Evolutionary conservation across 30 jellyfish, hydroid and myxozoan genomes (phyloP).

Genomic region (Aurelia aurita complex sp. Pacific): DNA sequence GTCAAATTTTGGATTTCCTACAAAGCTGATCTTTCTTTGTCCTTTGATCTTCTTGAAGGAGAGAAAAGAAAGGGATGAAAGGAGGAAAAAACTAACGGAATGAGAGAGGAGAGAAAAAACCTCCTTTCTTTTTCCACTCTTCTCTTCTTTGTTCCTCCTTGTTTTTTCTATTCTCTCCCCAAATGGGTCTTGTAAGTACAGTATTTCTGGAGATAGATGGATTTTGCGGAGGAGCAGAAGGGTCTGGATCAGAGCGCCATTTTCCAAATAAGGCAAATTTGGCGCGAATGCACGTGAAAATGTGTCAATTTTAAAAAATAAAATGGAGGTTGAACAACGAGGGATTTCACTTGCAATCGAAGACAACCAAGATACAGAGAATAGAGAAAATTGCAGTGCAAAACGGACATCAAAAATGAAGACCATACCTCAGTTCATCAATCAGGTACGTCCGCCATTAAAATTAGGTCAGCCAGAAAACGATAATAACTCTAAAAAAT

Average conservation of each 20-base stretch:
- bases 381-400: not conserved
- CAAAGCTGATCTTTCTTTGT: too few species aligned
- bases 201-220: too few species aligned
- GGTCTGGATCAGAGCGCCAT: slow-evolving; percentile 49
- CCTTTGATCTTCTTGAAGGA: too few species aligned
- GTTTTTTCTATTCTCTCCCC: too few species aligned
- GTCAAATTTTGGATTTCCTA: too few species aligned
- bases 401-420: slow-evolving; percentile 23
- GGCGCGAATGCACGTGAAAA: slow-evolving; percentile 78
- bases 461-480: not conserved
- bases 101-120: too few species aligned
- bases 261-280: slow-evolving; percentile 40
- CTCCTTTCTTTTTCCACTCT: too few species aligned
- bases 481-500: not conserved
- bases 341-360: slow-evolving; percentile 14
- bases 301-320: slow-evolving; percentile 37
- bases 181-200: too few species aligned
- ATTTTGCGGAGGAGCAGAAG: not conserved
- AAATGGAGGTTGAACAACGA: slow-evolving; percentile 44
- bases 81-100: too few species aligned
- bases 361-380: slow-evolving; percentile 35
- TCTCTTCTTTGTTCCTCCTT: too few species aligned
- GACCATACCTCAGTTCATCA: slow-evolving; percentile 42
- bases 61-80: too few species aligned
- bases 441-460: slow-evolving; percentile 40